These are phyloP conservation scores for Gerris buenoi DNA, from an alignment of 1,140 invertebrate genomes.

Conservation along the genomic window DNA sequence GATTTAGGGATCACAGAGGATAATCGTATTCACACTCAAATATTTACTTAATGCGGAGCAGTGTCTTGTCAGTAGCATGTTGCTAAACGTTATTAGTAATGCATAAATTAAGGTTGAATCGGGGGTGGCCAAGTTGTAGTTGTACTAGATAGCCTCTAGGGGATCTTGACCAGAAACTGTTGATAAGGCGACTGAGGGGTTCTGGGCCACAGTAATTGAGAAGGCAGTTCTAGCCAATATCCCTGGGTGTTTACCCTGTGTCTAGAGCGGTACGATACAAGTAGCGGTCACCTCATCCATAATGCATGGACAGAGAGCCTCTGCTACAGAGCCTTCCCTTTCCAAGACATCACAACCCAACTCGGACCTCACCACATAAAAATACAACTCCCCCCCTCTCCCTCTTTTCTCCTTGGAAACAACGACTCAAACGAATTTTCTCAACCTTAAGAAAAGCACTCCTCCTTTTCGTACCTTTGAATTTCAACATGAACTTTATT, in stretches of 20 bases:
- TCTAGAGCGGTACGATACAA: background rate
- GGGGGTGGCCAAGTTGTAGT: background rate
- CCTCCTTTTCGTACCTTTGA: background rate
- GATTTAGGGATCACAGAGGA: too few relatives aligned
- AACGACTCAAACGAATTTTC: background rate
- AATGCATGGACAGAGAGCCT: background rate
- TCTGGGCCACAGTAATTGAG: background rate
- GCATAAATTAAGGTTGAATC: background rate
- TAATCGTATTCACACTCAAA: too few relatives aligned
- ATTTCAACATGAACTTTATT: background rate
- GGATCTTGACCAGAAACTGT: background rate
- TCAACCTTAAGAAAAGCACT: background rate
- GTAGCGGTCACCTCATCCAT: constrained; percentile 2
- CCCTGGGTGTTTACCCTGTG: background rate
- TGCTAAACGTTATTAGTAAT: background rate
- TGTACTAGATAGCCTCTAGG: background rate
- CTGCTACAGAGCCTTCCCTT: background rate
- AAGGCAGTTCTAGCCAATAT: background rate
- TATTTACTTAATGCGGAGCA: too few relatives aligned
- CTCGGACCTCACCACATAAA: background rate
- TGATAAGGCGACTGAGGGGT: background rate
- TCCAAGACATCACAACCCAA: background rate
- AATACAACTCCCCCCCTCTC: background rate
- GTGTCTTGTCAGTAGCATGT: too few relatives aligned
- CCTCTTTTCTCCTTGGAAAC: background rate